Percentiles rank a stretch among this genome's conserved stretches.
Evolutionary conservation across 2,797 vertebrate species (phyloP).

Genomic region (Channa striata): DNA sequence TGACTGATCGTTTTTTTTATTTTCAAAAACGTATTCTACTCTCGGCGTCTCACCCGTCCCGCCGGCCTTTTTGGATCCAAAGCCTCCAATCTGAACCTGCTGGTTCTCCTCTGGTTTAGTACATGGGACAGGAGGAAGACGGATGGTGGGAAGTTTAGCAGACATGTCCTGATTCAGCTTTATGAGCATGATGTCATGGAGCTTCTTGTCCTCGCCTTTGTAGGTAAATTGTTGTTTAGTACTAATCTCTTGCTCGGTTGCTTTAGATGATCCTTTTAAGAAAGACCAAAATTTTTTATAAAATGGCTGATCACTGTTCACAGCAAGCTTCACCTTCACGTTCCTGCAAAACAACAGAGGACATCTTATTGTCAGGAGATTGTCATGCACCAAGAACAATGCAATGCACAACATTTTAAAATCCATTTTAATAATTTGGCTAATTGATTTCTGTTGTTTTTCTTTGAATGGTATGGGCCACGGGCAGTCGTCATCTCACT

Average conservation of each 20-base stretch:
- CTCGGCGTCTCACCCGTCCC: neutral
- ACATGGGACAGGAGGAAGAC: constrained; percentile 4
- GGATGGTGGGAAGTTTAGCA: constrained; percentile 12
- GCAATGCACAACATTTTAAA: too few species aligned
- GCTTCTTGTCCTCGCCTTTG: neutral
- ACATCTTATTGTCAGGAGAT: neutral
- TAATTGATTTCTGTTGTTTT: neutral
- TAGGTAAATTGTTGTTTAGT: constrained; percentile 11
- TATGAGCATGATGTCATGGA: constrained; percentile 51
- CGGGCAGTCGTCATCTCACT: too few species aligned
- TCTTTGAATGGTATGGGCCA: too few species aligned
- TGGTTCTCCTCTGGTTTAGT: neutral
- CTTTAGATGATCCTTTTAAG: neutral
- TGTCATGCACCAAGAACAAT: neutral
- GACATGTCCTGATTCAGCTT: constrained; percentile 27
- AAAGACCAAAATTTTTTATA: accelerated
- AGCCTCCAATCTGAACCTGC: constrained; percentile 37
- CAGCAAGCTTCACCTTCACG: constrained; percentile 22
- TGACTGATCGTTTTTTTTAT: neutral
- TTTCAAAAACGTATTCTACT: neutral
- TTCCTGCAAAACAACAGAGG: neutral
- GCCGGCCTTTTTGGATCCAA: neutral
- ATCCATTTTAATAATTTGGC: neutral
- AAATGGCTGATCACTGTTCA: accelerated
- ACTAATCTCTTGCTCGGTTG: neutral